phyloP scores from a whole-genome alignment of 2,888 invertebrate genomes.

The Cantharis lateralis region DNA sequence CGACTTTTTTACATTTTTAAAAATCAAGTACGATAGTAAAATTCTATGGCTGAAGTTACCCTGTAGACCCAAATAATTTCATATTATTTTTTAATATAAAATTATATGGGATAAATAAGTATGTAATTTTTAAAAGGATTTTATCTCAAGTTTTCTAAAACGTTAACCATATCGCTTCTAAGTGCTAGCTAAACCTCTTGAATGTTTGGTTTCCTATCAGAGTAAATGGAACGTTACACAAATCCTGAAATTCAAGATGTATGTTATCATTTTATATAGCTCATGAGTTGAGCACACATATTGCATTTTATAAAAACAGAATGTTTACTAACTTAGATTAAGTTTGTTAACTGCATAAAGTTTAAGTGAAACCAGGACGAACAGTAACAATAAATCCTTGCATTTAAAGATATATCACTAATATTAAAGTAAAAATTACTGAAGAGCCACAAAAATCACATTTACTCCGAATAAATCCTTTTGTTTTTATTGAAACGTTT shows the following conservation, averaged over 20 bases:
- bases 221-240: not conserved
- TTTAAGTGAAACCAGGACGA: not conserved
- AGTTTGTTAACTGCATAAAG: not conserved
- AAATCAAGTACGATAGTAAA: too few species aligned
- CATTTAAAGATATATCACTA: too few species aligned
- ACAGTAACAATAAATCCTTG: not conserved
- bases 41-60: not conserved
- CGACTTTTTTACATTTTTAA: too few species aligned
- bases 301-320: not conserved
- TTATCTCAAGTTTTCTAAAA: not conserved
- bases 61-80: not conserved
- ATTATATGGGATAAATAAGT: not conserved
- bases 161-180: not conserved
- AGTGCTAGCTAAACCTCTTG: not conserved
- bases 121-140: not conserved
- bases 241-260: not conserved
- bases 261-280: not conserved
- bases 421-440: too few species aligned
- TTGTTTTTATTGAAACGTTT: too few species aligned
- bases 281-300: not conserved
- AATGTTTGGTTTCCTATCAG: not conserved
- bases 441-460: too few species aligned
- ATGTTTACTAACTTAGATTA: not conserved
- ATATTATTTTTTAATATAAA: not conserved
- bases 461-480: too few species aligned